Evolutionary conservation across 2,797 vertebrate genomes (phyloP).

Genomic region (Podargus strigoides): DNA sequence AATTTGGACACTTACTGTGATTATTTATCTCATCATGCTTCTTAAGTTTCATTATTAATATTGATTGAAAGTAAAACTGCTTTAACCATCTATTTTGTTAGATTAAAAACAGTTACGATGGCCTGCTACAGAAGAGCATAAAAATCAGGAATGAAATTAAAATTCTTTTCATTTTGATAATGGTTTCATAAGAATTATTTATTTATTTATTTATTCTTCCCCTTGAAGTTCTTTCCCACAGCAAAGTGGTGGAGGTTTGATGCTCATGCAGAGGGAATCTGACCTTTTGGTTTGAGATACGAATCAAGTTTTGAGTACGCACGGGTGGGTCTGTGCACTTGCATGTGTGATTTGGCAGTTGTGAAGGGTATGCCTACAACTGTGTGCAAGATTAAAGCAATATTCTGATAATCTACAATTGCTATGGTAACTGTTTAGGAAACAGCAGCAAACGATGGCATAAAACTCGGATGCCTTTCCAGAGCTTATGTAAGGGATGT

Average conservation of each 20-base stretch:
- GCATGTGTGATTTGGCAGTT: background rate
- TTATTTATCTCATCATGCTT: background rate
- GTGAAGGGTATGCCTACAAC: conserved; percentile 18
- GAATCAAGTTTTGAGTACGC: background rate
- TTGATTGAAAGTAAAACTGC: background rate
- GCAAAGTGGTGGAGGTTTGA: background rate
- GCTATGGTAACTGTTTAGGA: background rate
- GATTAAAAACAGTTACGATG: background rate
- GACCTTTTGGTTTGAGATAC: background rate
- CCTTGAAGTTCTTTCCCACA: background rate
- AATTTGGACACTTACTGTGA: background rate
- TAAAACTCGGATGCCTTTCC: background rate
- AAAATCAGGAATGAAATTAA: background rate
- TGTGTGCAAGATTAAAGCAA: background rate
- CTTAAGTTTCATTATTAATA: background rate
- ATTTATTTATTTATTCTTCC: background rate
- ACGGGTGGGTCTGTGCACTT: background rate
- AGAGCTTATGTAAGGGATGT: background rate
- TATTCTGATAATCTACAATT: conserved; percentile 14
- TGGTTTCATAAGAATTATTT: background rate
- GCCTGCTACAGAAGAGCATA: background rate
- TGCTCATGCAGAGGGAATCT: background rate
- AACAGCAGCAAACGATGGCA: conserved; percentile 8
- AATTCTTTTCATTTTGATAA: background rate
- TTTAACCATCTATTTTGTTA: background rate